A percentile compares a stretch with the other conserved stretches of the same genome.
Conservation (phyloP, 2,888 invertebrate species). For the Rutpela maculata region DNA sequence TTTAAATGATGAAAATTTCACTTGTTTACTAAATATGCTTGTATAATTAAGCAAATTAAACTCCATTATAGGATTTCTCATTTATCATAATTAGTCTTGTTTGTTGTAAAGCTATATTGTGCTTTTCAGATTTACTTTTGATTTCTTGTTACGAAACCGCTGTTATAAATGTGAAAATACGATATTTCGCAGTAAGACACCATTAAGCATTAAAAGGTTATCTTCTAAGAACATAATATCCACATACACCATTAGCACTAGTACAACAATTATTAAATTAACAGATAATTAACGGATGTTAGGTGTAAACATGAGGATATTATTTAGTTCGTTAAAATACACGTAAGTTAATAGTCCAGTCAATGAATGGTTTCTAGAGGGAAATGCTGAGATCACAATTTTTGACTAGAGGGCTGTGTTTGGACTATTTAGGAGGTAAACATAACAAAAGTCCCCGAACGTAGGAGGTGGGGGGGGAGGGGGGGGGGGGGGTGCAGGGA, state of each 20-base stretch:
- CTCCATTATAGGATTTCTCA: conserved; percentile 38
- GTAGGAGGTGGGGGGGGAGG: too few species aligned
- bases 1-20: conserved; percentile 5
- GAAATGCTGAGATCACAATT: too few species aligned
- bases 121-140: conserved; percentile 41
- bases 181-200: conserved; percentile 11
- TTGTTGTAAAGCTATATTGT: conserved; percentile 37
- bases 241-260: conserved; percentile 5
- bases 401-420: too few species aligned
- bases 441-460: too few species aligned
- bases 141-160: conserved; percentile 33
- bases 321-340: too few species aligned
- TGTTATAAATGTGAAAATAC: conserved; percentile 31
- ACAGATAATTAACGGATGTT: neutral
- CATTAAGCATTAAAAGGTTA: conserved; percentile 9
- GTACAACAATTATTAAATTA: neutral
- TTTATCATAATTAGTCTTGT: conserved; percentile 44
- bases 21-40: conserved; percentile 39
- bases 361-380: too few species aligned
- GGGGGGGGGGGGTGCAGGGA: too few species aligned
- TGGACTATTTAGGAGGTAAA: too few species aligned
- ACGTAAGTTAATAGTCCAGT: too few species aligned
- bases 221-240: conserved; percentile 4
- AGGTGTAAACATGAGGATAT: too few species aligned
- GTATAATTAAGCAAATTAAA: conserved; percentile 43